A percentile compares a stretch with the other conserved stretches of the same genome.
phyloP scores from a whole-genome alignment of 2,888 invertebrate species.

The Coenonympha glycerion region DNA sequence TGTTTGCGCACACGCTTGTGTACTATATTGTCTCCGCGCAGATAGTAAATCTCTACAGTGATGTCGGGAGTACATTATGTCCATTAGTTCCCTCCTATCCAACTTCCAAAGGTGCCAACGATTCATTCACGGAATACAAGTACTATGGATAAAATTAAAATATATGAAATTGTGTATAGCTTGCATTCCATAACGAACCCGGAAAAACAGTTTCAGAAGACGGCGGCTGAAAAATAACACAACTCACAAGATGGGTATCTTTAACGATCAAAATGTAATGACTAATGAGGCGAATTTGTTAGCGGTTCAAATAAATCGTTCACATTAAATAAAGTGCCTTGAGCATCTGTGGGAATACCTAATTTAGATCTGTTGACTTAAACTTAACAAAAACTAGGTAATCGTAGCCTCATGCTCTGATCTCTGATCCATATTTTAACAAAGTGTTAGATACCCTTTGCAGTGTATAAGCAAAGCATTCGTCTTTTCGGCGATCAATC shows the following conservation, averaged over 20 bases:
- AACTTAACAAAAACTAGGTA: not conserved
- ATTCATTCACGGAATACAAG: no score
- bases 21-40: no score
- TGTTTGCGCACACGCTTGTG: no score
- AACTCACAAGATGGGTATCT: no score
- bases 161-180: not conserved
- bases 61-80: no score
- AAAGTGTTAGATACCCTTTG: not conserved
- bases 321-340: slow-evolving; percentile 1
- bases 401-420: no score
- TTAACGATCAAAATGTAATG: not conserved
- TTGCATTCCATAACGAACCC: not conserved
- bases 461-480: not conserved
- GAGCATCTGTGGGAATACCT: not conserved
- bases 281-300: slow-evolving; percentile 5
- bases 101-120: no score
- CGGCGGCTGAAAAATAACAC: not conserved
- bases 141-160: no score
- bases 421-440: not conserved
- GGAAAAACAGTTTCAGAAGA: not conserved
- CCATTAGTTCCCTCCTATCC: no score
- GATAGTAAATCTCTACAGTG: no score
- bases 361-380: no score
- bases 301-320: not conserved
- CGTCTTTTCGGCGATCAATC: slow-evolving; percentile 4